Percentiles rank a stretch among this genome's conserved stretches.
Evolutionary conservation across 1,140 invertebrate genomes (phyloP).

Genomic region (Temnothorax longispinosus): DNA sequence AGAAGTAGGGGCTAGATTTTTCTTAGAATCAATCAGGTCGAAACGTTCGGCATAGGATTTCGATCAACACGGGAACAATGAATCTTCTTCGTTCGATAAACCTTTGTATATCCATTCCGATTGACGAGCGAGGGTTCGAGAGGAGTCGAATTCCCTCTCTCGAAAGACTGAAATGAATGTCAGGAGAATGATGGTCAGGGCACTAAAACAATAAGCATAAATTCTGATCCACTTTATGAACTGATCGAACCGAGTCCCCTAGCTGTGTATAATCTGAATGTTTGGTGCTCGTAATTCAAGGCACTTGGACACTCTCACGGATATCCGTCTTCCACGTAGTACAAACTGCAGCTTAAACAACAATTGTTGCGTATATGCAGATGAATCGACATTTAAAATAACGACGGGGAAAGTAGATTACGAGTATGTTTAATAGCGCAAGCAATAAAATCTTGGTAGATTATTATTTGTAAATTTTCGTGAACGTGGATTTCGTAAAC

Average conservation of each 20-base stretch:
- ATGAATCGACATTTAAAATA: conserved; percentile 53
- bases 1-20: conserved; percentile 42
- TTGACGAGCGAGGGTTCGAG: not conserved
- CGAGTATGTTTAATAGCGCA: conserved; percentile 33
- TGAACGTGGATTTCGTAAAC: not conserved
- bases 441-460: not conserved
- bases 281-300: conserved; percentile 63
- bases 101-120: conserved; percentile 46
- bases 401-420: conserved; percentile 38
- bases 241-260: conserved; percentile 40
- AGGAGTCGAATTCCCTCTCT: not conserved
- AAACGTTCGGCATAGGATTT: conserved; percentile 49
- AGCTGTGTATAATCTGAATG: conserved; percentile 15
- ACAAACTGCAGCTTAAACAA: conserved; percentile 76
- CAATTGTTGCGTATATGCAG: conserved; percentile 65
- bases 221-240: conserved; percentile 43
- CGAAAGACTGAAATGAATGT: conserved; percentile 51
- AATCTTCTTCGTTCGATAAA: conserved; percentile 59
- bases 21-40: conserved; percentile 40
- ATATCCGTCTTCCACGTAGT: conserved; percentile 82
- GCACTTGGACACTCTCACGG: conserved; percentile 63
- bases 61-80: conserved; percentile 67
- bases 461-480: conserved; percentile 3
- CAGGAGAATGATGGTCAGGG: not conserved
- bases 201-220: not conserved